Evolutionary conservation across 1,140 invertebrate species (phyloP).

Genomic region (Cyrtorhinus lividipennis): DNA sequence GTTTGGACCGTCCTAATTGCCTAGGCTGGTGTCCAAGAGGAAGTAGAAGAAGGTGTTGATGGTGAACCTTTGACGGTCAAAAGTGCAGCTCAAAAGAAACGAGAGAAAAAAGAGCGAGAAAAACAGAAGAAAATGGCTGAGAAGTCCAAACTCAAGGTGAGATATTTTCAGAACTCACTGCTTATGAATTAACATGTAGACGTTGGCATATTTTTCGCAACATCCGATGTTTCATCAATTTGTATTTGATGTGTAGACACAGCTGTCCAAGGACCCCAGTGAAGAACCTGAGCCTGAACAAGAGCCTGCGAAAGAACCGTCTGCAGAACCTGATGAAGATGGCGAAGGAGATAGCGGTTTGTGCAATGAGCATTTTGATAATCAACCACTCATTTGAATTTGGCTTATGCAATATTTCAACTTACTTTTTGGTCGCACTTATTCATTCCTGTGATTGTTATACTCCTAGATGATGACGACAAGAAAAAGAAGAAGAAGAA

Average conservation of each 20-base stretch:
- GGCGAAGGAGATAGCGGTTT: slow-evolving; percentile 25
- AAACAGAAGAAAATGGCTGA: slow-evolving; percentile 44
- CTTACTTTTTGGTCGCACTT: no score
- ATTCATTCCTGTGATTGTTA: background rate
- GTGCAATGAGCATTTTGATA: no score
- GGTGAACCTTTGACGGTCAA: slow-evolving; percentile 51
- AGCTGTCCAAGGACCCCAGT: slow-evolving; percentile 15
- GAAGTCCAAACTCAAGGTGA: slow-evolving; percentile 18
- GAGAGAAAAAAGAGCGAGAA: slow-evolving; percentile 72
- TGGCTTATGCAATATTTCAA: no score
- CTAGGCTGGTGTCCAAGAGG: no score
- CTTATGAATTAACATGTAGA: slow-evolving; percentile 24
- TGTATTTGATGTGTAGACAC: background rate
- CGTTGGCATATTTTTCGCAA: no score
- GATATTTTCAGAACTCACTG: background rate
- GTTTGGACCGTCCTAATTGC: no score
- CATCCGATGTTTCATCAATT: no score
- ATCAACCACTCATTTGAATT: no score
- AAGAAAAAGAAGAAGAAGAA: slow-evolving; percentile 32
- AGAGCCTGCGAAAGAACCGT: no score
- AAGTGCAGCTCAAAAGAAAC: slow-evolving; percentile 70
- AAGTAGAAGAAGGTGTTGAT: slow-evolving; percentile 37
- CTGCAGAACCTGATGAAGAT: slow-evolving; percentile 24
- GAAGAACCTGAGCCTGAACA: background rate
- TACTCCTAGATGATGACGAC: slow-evolving; percentile 33